Evolutionary conservation across 2,797 vertebrate species (phyloP).

Genomic region (Acrossocheilus wenchowensis): DNA sequence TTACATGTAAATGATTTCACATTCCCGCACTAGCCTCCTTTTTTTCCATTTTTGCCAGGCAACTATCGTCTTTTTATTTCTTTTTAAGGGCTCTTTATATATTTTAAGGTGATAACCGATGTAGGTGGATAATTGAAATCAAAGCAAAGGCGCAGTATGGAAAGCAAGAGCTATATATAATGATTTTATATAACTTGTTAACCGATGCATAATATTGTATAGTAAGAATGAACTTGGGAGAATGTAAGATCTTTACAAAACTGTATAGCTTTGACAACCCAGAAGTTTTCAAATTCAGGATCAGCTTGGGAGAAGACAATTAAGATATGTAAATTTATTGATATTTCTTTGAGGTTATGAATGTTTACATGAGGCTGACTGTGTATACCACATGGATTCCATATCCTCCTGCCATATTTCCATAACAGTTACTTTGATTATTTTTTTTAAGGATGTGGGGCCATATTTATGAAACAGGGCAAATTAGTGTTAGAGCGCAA

Average conservation of each 20-base stretch:
- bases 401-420: no score
- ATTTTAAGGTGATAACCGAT: constrained; percentile 23
- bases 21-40: constrained; percentile 34
- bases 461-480: no score
- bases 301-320: neutral
- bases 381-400: neutral
- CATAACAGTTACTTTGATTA: no score
- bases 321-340: neutral
- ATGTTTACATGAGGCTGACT: neutral
- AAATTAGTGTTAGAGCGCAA: no score
- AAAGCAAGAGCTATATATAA: constrained; percentile 9
- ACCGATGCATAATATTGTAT: constrained; percentile 5
- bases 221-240: neutral
- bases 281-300: neutral
- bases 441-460: no score
- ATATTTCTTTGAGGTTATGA: neutral
- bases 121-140: constrained; percentile 10
- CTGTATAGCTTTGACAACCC: neutral
- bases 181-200: constrained; percentile 1
- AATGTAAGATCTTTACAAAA: neutral
- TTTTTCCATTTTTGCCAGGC: constrained; percentile 26
- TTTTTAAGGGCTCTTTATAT: constrained; percentile 22
- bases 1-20: constrained; percentile 57
- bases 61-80: constrained; percentile 3
- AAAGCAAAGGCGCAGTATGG: constrained; percentile 7